Percentiles rank a stretch among this genome's conserved stretches.
These are phyloP conservation scores for Ibidorhyncha struthersii DNA, from an alignment of 2,113 vertebrate genomes.

Conservation along the genomic window DNA sequence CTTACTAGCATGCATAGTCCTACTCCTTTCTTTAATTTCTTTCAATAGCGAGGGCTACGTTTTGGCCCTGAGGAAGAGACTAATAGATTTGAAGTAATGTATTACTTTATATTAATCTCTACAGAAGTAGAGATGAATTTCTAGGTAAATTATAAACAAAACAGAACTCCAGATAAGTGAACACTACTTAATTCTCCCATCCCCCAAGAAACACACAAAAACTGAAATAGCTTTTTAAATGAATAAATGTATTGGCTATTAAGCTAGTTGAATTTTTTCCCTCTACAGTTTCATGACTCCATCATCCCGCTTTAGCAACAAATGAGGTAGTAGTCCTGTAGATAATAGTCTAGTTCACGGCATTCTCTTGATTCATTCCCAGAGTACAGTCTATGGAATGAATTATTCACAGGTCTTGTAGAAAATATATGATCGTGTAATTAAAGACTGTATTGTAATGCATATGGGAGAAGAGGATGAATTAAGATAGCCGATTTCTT, in stretches of 20 bases:
- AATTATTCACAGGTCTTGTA: conserved; percentile 17
- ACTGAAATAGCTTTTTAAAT: not conserved
- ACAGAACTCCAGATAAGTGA: not conserved
- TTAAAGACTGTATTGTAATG: conserved; percentile 31
- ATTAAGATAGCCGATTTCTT: not conserved
- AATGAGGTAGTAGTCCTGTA: conserved; percentile 5
- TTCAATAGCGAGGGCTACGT: not conserved
- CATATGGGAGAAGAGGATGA: not conserved
- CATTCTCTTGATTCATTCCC: not conserved
- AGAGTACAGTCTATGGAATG: not conserved
- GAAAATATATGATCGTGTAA: conserved; percentile 27
- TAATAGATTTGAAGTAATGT: not conserved
- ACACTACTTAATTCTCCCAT: not conserved
- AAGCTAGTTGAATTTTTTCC: not conserved
- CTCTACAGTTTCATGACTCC: not conserved
- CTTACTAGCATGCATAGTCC: not conserved
- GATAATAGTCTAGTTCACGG: not conserved
- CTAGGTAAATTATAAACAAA: not conserved
- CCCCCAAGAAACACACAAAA: not conserved
- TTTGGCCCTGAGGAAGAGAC: not conserved
- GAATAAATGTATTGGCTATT: not conserved
- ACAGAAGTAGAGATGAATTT: not conserved
- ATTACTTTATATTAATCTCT: not conserved
- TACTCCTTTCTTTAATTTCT: not conserved
- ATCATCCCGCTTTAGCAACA: conserved; percentile 11